Base-by-base conservation (phyloP, 2,797 vertebrate genomes). In the Anomalospiza imberbis region DNA sequence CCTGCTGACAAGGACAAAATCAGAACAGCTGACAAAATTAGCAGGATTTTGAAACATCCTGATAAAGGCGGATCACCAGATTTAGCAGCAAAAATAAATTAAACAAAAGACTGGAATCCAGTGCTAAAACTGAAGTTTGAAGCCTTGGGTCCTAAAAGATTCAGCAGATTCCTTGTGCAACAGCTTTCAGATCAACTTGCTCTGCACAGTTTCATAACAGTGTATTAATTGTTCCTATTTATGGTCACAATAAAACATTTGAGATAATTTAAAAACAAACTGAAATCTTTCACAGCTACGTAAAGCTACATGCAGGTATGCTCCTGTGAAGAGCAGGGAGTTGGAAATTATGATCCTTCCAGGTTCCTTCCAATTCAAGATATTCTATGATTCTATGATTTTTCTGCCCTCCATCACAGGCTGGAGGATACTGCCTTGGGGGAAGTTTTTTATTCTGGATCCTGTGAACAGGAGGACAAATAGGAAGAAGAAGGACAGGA, bases 231-330 rank as follows among this genome's bases (percentile, higher is more conserved):
- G n/a, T 31, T 71, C 9, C 28, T 65, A n/a, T 57, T 58, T 51
- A 83, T 58, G 51, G 5, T 24, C 58, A 40, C 53, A 77, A 83
- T 45, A 58, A 77, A 77, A 65, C 3, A 22, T 19, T 10, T 21
- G 29, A 65, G 45, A 58, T 31, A 22, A 71, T 45, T 83, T 71
- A 65, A 47, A 89, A 51, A 10, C 45, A 34, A 77, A 71, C 10
- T 7, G 13, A 51, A 58, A 22, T 71, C 0, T 71, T 89, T 40
- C 34, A 45, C 17, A 65, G n/a, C 9, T 65, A 31, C 0, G 0
- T 47, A 31, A 71, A 63, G 4, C 29, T 65, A 31, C 19, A 20
- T 38, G n/a, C 24, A 70, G n/a, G 31, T 65, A 31, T 20, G 29
- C 17, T 58, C 14, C 58, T 40, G 28, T 51, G 25, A 71, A 38